phyloP scores from a whole-genome alignment of 2,113 vertebrate species.

The Eretmochelys imbricata region DNA sequence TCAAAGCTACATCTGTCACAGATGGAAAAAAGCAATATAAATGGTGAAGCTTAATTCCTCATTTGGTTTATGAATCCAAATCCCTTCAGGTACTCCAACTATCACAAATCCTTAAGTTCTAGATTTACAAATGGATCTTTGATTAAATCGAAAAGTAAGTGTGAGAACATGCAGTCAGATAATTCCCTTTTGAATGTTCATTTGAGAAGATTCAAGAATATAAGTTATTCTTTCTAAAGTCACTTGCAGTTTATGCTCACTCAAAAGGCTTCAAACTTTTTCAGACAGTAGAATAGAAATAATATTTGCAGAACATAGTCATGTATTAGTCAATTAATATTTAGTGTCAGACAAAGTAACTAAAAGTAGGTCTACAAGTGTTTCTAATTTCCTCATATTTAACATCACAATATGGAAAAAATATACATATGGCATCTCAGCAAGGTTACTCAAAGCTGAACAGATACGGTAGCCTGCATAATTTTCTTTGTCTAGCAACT shows the following conservation, averaged over 20 bases:
- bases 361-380: not conserved
- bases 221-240: constrained; percentile 50
- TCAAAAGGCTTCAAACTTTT: constrained; percentile 51
- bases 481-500: not conserved
- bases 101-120: not conserved
- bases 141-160: not conserved
- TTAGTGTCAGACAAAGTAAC: constrained; percentile 4
- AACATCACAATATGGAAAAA: not conserved
- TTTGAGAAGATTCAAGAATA: constrained; percentile 38
- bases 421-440: not conserved
- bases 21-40: not conserved
- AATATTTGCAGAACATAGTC: not conserved
- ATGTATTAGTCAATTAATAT: not conserved
- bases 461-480: constrained; percentile 29
- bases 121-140: not conserved
- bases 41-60: not conserved
- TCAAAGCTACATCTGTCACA: not conserved
- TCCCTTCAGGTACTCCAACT: not conserved
- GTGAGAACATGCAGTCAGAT: not conserved
- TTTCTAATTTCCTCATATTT: not conserved
- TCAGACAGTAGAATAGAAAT: constrained; percentile 58
- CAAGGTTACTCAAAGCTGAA: not conserved
- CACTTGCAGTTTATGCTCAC: constrained; percentile 20
- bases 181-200: constrained; percentile 17
- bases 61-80: not conserved